phyloP scores from a whole-genome alignment of 2,888 invertebrate species.

The Lithophane socia region DNA sequence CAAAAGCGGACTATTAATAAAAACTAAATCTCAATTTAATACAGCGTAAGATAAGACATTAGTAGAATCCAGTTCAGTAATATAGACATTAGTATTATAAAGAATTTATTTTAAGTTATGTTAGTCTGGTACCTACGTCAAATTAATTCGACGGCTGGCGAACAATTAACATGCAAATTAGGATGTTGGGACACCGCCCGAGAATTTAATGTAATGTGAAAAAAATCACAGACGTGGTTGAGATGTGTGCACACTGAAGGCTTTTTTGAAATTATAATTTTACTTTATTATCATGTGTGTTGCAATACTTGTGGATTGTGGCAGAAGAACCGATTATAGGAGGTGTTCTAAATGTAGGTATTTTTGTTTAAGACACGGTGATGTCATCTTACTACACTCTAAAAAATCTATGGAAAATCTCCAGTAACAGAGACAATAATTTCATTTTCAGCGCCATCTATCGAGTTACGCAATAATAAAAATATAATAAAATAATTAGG shows the following conservation, averaged over 20 bases:
- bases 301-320: not conserved
- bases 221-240: conserved; percentile 55
- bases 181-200: conserved; percentile 71
- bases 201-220: conserved; percentile 66
- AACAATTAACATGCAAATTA: conserved; percentile 86
- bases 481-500: not conserved
- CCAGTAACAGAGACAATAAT: not conserved
- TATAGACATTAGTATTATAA: conserved; percentile 76
- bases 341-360: no score
- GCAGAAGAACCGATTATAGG: not conserved
- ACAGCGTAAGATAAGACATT: conserved; percentile 57
- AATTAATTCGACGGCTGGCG: conserved; percentile 77
- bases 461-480: not conserved
- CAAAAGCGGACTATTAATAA: conserved; percentile 52
- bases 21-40: conserved; percentile 61
- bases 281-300: not conserved
- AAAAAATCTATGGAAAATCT: not conserved
- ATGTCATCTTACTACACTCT: not conserved
- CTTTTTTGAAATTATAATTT: conserved; percentile 2
- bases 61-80: conserved; percentile 69
- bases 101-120: conserved; percentile 61
- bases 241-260: conserved; percentile 22
- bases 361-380: not conserved
- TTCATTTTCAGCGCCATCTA: not conserved
- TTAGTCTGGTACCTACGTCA: conserved; percentile 70